Evolutionary conservation across 2,797 vertebrate species (phyloP).

Genomic region (Notamacropus eugenii): DNA sequence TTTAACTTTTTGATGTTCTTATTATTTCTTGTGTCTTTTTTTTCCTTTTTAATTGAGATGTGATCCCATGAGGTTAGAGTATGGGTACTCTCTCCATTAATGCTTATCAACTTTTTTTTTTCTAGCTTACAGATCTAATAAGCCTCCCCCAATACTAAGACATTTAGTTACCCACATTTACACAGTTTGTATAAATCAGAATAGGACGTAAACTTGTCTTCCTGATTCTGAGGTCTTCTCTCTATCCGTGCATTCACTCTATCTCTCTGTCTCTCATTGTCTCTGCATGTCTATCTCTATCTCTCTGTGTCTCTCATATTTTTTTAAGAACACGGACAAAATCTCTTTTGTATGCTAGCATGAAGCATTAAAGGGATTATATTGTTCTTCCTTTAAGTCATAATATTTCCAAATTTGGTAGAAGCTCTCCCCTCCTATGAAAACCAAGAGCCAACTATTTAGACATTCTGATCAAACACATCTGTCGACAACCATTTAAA

Average conservation of each 20-base stretch:
- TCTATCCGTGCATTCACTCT: background rate
- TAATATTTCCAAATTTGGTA: background rate
- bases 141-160: background rate
- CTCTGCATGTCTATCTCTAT: background rate
- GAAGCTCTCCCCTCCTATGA: background rate
- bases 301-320: no score
- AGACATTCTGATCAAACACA: background rate
- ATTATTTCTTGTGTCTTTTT: background rate
- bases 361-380: background rate
- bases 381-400: background rate
- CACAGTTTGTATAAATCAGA: background rate
- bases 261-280: no score
- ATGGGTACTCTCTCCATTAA: background rate
- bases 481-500: background rate
- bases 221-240: background rate
- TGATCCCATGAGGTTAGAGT: background rate
- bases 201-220: background rate
- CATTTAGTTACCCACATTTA: background rate
- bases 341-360: background rate
- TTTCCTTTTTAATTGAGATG: background rate
- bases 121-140: background rate
- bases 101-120: background rate
- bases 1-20: background rate
- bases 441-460: background rate
- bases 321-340: background rate